Conservation (phyloP, 2,888 invertebrate genomes). For the Xestoiulus laeticollis region DNA sequence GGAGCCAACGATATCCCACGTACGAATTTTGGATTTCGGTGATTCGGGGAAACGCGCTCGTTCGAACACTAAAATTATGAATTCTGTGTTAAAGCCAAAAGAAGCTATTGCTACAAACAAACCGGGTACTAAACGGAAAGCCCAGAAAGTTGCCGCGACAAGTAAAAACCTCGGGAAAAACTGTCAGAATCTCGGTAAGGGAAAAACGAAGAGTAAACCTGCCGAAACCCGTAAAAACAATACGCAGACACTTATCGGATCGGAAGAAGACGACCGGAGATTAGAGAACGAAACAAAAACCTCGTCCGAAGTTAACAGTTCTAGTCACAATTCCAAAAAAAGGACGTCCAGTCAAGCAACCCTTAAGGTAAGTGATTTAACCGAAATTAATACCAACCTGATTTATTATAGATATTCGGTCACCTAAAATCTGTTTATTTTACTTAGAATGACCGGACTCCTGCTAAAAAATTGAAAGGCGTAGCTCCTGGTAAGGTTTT, state of each 20-base stretch:
- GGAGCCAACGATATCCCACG: not conserved
- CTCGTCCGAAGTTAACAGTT: not conserved
- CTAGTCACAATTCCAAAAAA: not conserved
- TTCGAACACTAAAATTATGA: not conserved
- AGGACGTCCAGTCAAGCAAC: not conserved
- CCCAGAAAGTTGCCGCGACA: not conserved
- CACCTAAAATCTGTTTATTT: too few relatives aligned
- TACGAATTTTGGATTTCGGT: not conserved
- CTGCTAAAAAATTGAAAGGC: conserved; percentile 20
- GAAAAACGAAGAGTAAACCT: not conserved
- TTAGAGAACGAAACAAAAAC: not conserved
- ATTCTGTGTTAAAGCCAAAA: not conserved
- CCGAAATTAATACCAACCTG: not conserved
- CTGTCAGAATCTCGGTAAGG: not conserved
- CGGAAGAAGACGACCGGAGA: not conserved
- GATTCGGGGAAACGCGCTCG: not conserved
- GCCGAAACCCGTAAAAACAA: not conserved
- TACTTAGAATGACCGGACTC: not conserved
- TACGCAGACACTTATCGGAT: not conserved
- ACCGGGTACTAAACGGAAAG: not conserved
- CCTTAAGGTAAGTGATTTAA: not conserved
- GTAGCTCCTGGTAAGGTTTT: conserved; percentile 18
- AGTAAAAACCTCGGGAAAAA: not conserved
- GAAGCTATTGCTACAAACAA: not conserved
- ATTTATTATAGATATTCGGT: too few relatives aligned